Base-by-base conservation (phyloP, 2,113 vertebrate species). In the Raja brachyura region DNA sequence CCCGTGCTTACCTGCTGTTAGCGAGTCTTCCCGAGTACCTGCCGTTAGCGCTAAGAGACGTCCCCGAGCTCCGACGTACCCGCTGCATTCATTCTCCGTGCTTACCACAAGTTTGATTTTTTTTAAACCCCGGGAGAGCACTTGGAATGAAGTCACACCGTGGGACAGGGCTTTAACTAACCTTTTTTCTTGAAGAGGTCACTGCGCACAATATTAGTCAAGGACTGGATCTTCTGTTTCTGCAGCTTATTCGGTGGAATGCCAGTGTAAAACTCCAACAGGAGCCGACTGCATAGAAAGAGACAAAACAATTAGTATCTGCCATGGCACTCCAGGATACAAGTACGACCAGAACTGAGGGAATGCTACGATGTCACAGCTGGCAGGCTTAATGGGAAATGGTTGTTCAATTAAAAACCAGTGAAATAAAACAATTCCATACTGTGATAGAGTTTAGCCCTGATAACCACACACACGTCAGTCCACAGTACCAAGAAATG, bases 201-300 rank as follows among this genome's bases (percentile, higher is more conserved):
- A 95, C 99, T 99, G 94, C 94, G 95, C 68, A 99, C 98, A 0
- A 99, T 98, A 95, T 99, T 98, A 63, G 97, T 99, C 99, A 99
- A 98, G 93, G 99, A 99, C 92, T 97, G 95, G 73, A 99, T 97
- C 95, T 99, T 99, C 95, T 98, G 98, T 94, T 99, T 99, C 96
- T 98, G 98, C 14, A 99, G 96, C 77, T 97, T 98, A 94, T 96
- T 97, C 0, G 97, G 98, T 7, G 98, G 98, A 93, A 99, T 98
- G 95, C 98, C 98, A 93, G 96, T 97, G 63, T 98, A 99, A 95
- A 99, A 99, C 94, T 99, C 98, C 83, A 97, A 97, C 0, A 99
- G 96, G 75, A 99, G 96, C 93, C 98, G 97, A 96, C 99, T 99
- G 95, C 39, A 94, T 25, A 93, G 20, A 93, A 94, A 93, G 68